Evolutionary conservation across 2,797 vertebrate species (phyloP), one percentile per base, ranked within the genome.

Genomic region (Pseudochromis fuscus): DNA sequence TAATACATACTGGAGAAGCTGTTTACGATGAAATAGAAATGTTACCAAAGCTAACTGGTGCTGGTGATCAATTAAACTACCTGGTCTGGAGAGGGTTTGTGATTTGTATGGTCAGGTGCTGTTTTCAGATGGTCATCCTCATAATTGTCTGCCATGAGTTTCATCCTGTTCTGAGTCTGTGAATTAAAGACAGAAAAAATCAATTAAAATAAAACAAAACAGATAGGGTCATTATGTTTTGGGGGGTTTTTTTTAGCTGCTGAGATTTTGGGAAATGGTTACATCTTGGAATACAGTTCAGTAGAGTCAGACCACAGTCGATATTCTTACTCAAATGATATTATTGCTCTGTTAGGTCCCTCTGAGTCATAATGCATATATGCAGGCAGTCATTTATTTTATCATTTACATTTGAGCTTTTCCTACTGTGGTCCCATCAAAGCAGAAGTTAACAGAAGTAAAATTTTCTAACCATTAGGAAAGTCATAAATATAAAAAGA

Each of bases 141-240:
- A 28, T 98, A 98, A 88, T 97, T 99, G 92, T 99, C 96, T 12
- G 98, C 97, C 97, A 99, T 98, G 69, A 99, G 91, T 87, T 98
- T 99, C 98, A 99, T 99, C 76, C 98, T 94, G 92, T 99, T 99
- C 90, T 99, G 98, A 83, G 98, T 99, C 98, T 99, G 84, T 52
- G 33, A 74, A 45, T 75, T 62, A 51, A 72, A 53, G 4, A 70
- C 21, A 37, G 21, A 49, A 33, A 40, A 25, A 37, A 12, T 44
- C n/a, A n/a, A n/a, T 10, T 9, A 15, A 38, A 38, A 38, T 15
- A 38, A 4, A 38, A 38, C n/a, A n/a, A 16, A 18, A 38, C 12
- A 15, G 16, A n/a, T n/a, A 5, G 38, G 6, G 38, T 42, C 5
- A n/a, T 42, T n/a, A 7, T 38, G 2, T 38, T 38, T 38, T 38